Conservation (phyloP, 2,888 invertebrate species). For the Dolichopus griseipennis region DNA sequence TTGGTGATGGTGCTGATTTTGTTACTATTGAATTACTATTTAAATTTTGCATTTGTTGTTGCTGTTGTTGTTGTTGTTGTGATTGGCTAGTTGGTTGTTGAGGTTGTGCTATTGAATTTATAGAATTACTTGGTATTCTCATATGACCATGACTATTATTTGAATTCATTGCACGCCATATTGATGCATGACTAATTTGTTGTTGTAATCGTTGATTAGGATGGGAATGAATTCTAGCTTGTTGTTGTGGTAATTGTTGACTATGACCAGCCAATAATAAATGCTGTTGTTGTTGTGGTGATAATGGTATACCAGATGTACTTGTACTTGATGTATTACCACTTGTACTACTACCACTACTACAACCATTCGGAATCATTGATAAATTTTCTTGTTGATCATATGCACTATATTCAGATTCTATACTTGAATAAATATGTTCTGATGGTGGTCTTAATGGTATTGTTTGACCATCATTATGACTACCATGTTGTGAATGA, state of each 20-base stretch:
- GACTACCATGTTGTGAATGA: neutral
- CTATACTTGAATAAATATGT: conserved; percentile 84
- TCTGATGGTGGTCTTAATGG: conserved; percentile 72
- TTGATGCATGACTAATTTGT: conserved; percentile 7
- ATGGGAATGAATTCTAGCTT: conserved; percentile 9
- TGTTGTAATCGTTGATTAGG: conserved; percentile 1
- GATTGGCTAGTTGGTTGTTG: neutral
- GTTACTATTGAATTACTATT: neutral
- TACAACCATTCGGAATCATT: conserved; percentile 38
- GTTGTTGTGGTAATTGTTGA: conserved; percentile 12
- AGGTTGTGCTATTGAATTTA: neutral
- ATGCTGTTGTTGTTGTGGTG: conserved; percentile 12
- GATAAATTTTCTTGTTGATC: conserved; percentile 55
- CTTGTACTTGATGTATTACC: neutral
- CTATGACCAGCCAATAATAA: neutral
- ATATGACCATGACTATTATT: conserved; percentile 3
- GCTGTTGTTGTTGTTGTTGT: neutral
- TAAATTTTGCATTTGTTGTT: neutral
- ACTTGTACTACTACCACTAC: conserved; percentile 9
- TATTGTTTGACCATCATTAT: conserved; percentile 21
- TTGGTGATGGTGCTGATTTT: neutral
- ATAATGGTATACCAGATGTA: conserved; percentile 16
- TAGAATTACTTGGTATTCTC: conserved; percentile 5
- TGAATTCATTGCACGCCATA: conserved; percentile 9
- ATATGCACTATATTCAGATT: conserved; percentile 77